Evolutionary conservation across 2,797 vertebrate genomes (phyloP).

Genomic region (Acestrorhynchus altus): DNA sequence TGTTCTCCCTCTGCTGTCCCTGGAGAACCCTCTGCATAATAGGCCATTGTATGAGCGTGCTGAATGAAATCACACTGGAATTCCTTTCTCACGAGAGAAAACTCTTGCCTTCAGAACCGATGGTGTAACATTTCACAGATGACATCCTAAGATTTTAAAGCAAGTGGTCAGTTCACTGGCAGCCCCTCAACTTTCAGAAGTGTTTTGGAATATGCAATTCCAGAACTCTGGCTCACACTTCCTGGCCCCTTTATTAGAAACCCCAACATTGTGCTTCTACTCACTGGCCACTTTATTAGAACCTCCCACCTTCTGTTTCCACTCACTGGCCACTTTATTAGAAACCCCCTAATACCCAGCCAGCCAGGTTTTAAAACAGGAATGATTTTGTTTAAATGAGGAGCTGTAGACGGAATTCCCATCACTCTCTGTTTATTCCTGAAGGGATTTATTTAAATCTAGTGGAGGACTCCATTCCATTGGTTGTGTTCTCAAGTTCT

Average conservation of each 20-base stretch:
- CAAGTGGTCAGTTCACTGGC: background rate
- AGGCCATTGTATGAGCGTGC: conserved; percentile 28
- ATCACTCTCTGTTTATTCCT: background rate
- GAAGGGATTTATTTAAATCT: background rate
- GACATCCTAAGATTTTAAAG: background rate
- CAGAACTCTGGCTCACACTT: background rate
- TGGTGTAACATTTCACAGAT: conserved; percentile 38
- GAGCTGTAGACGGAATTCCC: no score
- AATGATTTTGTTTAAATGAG: no score
- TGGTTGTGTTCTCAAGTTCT: background rate
- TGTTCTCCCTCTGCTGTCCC: conserved; percentile 28
- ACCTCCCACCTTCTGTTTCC: background rate
- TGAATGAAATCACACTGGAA: conserved; percentile 37
- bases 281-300: background rate
- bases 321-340: background rate
- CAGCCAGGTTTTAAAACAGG: no score
- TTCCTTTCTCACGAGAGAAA: conserved; percentile 15
- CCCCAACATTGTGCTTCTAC: background rate
- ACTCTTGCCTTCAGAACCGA: background rate
- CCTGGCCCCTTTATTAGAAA: background rate
- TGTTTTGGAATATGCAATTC: background rate
- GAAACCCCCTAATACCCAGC: background rate
- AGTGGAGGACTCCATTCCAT: background rate
- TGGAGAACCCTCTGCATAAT: conserved; percentile 28
- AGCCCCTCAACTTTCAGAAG: background rate